phyloP scores from a whole-genome alignment of 2,797 vertebrate genomes.

The Mormyrops attenuatus region DNA sequence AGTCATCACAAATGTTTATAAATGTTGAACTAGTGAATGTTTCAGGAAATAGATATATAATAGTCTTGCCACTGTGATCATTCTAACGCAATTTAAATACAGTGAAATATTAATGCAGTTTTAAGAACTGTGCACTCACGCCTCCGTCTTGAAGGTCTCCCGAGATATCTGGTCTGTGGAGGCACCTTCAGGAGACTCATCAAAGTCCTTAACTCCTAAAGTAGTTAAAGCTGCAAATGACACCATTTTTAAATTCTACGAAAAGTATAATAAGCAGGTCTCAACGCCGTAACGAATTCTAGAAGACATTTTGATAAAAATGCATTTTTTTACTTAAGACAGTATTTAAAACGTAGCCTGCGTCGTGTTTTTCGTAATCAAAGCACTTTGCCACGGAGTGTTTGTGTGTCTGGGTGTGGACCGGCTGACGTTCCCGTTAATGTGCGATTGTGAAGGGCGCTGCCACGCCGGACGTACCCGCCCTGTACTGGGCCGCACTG shows the following conservation, averaged over 20 bases:
- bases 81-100: background rate
- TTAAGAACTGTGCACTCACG: background rate
- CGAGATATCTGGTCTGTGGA: background rate
- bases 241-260: background rate
- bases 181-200: conserved; percentile 1
- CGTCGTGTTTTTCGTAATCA: background rate
- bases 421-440: background rate
- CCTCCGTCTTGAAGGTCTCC: conserved; percentile 14
- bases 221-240: conserved; percentile 8
- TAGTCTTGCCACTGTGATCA: background rate
- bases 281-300: background rate
- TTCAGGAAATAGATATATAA: background rate
- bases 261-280: background rate
- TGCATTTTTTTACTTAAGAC: background rate
- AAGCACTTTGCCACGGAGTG: background rate
- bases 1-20: background rate
- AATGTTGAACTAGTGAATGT: background rate
- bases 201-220: conserved; percentile 7
- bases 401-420: background rate
- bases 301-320: background rate
- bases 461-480: background rate
- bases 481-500: conserved; percentile 6
- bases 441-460: background rate
- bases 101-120: background rate
- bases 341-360: background rate